Evolutionary conservation across 2,113 vertebrate genomes (phyloP).

Genomic region (Halcyon malimbica): DNA sequence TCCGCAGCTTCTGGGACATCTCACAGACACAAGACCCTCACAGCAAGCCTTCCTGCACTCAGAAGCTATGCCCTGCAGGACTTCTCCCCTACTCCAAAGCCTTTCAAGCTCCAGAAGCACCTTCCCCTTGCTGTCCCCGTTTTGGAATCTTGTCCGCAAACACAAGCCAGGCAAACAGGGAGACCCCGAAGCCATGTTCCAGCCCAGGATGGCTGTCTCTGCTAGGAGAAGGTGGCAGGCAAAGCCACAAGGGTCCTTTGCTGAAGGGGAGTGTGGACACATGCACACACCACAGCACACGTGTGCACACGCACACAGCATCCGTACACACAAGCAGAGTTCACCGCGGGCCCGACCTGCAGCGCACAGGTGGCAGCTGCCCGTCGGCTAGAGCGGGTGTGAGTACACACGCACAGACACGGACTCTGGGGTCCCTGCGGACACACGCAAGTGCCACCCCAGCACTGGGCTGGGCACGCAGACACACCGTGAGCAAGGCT

Average conservation of each 20-base stretch:
- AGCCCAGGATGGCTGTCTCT: background rate
- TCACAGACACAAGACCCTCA: background rate
- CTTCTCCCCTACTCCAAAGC: background rate
- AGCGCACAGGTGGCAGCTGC: background rate
- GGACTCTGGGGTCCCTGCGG: background rate
- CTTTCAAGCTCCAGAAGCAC: background rate
- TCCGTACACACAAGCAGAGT: background rate
- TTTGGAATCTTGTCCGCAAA: background rate
- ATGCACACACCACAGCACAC: conserved; percentile 48
- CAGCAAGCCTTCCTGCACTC: background rate
- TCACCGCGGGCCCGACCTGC: rapidly evolving
- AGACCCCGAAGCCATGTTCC: rapidly evolving
- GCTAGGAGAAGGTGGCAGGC: rapidly evolving
- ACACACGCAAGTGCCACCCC: conserved; percentile 1
- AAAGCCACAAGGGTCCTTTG: background rate
- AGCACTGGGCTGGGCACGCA: conserved; percentile 12
- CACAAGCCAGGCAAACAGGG: background rate
- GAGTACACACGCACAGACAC: background rate
- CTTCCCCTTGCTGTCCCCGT: rapidly evolving
- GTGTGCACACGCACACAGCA: rapidly evolving
- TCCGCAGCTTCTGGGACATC: background rate
- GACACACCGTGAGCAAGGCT: background rate
- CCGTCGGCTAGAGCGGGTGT: background rate
- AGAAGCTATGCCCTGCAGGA: background rate
- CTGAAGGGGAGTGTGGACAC: background rate